These are phyloP conservation scores for Dioctria rufipes DNA, from an alignment of 2,888 invertebrate species.

Conservation along the genomic window DNA sequence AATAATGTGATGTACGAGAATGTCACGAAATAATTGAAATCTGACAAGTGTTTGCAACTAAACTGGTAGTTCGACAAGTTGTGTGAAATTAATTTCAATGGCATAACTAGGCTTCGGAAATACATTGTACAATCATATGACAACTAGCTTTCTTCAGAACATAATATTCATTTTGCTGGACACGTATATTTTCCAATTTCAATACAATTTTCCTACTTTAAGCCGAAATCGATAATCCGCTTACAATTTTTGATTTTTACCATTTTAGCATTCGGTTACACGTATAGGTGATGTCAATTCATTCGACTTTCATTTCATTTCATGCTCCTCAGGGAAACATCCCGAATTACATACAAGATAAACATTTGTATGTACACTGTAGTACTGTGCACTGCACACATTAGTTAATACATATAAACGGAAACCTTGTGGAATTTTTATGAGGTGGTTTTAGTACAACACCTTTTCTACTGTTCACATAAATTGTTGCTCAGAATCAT, in stretches of 20 bases:
- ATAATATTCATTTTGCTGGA: too few species aligned
- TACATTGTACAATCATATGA: too few species aligned
- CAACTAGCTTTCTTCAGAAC: too few species aligned
- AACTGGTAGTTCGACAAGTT: too few species aligned
- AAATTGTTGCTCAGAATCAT: constrained; percentile 42
- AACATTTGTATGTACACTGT: constrained; percentile 24
- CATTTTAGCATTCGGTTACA: constrained; percentile 27
- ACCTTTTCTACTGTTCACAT: constrained; percentile 36
- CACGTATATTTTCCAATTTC: too few species aligned
- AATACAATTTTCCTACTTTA: too few species aligned
- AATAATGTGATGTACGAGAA: too few species aligned
- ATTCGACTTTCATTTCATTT: constrained; percentile 22
- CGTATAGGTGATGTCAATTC: constrained; percentile 24
- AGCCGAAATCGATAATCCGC: not conserved
- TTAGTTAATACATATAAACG: not conserved
- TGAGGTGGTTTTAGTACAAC: constrained; percentile 49
- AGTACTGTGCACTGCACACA: not conserved
- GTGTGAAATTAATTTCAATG: too few species aligned
- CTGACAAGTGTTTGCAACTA: too few species aligned
- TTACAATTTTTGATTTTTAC: constrained; percentile 13
- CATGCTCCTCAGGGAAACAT: constrained; percentile 31
- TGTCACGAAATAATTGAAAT: too few species aligned
- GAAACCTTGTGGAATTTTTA: constrained; percentile 45
- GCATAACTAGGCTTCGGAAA: too few species aligned
- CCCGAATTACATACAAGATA: constrained; percentile 32